These are phyloP conservation scores for Burhinus oedicnemus DNA, from an alignment of 2,113 vertebrate genomes.

Conservation along the genomic window DNA sequence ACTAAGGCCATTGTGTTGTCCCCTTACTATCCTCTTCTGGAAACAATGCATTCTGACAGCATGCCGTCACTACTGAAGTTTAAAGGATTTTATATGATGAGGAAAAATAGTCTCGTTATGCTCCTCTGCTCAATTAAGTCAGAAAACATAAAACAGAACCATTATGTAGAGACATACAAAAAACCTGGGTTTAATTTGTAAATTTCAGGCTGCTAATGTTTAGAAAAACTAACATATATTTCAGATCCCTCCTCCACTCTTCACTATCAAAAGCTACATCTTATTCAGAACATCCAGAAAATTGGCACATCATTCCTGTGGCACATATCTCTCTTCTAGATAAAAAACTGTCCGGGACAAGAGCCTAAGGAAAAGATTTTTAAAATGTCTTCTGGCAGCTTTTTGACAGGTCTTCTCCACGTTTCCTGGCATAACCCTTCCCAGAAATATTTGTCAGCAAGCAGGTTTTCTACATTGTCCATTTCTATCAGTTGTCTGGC, in stretches of 20 bases:
- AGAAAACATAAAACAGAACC: not conserved
- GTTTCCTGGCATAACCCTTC: not conserved
- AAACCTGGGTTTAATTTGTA: not conserved
- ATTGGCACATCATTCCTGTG: not conserved
- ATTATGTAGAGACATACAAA: not conserved
- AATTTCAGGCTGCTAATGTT: not conserved
- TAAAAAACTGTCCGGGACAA: not conserved
- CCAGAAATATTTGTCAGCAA: not conserved
- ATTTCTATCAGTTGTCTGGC: not conserved
- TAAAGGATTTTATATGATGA: not conserved
- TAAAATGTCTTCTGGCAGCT: slow-evolving; percentile 1
- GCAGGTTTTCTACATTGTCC: not conserved
- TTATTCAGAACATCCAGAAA: not conserved
- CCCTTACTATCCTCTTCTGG: not conserved
- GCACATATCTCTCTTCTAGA: not conserved
- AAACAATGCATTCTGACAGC: slow-evolving; percentile 14
- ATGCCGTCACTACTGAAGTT: not conserved
- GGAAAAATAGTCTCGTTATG: not conserved
- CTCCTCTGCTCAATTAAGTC: not conserved
- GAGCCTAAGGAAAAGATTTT: not conserved
- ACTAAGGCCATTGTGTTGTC: not conserved
- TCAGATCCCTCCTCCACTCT: not conserved
- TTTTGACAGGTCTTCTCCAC: not conserved
- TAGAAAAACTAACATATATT: not conserved
- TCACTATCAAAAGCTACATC: not conserved